A percentile compares a stretch with the other conserved stretches of the same genome.
Conservation (phyloP, 2,888 invertebrate species). For the Cyaniris semiargus region DNA sequence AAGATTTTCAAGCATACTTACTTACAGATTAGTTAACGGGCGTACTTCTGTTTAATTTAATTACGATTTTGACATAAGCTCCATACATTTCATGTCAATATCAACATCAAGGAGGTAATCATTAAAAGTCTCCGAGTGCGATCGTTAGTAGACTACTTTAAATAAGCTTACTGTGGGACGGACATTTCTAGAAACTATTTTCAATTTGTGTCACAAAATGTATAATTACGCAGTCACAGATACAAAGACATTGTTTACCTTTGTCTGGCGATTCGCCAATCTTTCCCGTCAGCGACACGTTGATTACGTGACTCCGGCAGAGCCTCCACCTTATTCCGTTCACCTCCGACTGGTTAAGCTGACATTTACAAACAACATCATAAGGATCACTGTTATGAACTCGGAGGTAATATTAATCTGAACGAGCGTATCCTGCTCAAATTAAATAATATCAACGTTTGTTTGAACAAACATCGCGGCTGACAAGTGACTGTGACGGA, state of each 20-base stretch:
- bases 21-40: too few species aligned
- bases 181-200: neutral
- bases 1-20: too few species aligned
- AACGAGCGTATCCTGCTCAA: neutral
- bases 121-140: neutral
- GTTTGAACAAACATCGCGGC: neutral
- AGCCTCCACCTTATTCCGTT: neutral
- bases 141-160: too few species aligned
- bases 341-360: neutral
- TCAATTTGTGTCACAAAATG: slow-evolving; percentile 6
- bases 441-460: slow-evolving; percentile 2
- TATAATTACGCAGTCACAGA: slow-evolving; percentile 16
- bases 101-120: too few species aligned
- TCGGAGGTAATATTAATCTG: neutral
- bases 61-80: too few species aligned
- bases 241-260: slow-evolving; percentile 7
- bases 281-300: slow-evolving; percentile 15
- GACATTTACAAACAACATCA: neutral
- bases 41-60: too few species aligned
- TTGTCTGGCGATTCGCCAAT: slow-evolving; percentile 22
- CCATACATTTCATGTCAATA: too few species aligned
- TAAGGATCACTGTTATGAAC: neutral
- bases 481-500: slow-evolving; percentile 2
- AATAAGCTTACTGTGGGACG: too few species aligned
- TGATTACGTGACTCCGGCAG: neutral